Percentiles rank a stretch among this genome's conserved stretches.
Evolutionary conservation across 2,797 vertebrate genomes (phyloP).

Genomic region (Sphaeramia orbicularis): DNA sequence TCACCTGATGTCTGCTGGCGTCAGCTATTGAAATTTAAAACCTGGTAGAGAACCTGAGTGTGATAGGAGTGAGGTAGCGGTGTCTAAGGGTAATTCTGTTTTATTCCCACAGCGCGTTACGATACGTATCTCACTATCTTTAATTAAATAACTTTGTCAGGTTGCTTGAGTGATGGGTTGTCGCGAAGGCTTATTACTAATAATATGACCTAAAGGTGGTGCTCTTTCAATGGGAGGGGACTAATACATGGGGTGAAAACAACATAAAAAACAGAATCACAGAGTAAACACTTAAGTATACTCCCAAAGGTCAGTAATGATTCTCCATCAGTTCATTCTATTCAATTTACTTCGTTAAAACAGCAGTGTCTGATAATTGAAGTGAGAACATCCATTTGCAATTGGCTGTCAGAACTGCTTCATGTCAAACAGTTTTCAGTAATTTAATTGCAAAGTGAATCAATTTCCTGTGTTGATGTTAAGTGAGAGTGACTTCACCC

Average conservation of each 20-base stretch:
- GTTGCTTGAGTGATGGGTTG: background rate
- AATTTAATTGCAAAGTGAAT: constrained; percentile 63
- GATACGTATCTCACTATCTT: constrained; percentile 40
- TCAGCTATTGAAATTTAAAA: constrained; percentile 64
- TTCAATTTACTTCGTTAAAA: constrained; percentile 56
- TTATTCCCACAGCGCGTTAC: constrained; percentile 31
- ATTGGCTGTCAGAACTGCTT: constrained; percentile 64
- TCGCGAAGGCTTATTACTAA: constrained; percentile 7
- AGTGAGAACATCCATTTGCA: constrained; percentile 55
- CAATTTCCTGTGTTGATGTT: constrained; percentile 56
- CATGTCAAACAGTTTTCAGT: constrained; percentile 58
- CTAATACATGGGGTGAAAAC: background rate
- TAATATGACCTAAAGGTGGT: background rate
- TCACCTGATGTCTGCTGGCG: constrained; percentile 58
- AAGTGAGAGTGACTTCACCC: constrained; percentile 54
- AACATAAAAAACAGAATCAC: constrained; percentile 1
- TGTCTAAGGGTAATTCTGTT: constrained; percentile 21
- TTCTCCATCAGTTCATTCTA: constrained; percentile 43
- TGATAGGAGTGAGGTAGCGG: constrained; percentile 12
- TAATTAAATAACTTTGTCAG: constrained; percentile 58
- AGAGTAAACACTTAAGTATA: constrained; percentile 13
- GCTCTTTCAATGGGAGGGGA: background rate
- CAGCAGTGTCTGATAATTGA: constrained; percentile 48
- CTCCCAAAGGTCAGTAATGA: constrained; percentile 43
- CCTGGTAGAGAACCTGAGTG: constrained; percentile 17